Percentiles rank a stretch among this genome's conserved stretches.
Evolutionary conservation across 2,888 invertebrate species (phyloP).

Genomic region (Polyploca ridens): DNA sequence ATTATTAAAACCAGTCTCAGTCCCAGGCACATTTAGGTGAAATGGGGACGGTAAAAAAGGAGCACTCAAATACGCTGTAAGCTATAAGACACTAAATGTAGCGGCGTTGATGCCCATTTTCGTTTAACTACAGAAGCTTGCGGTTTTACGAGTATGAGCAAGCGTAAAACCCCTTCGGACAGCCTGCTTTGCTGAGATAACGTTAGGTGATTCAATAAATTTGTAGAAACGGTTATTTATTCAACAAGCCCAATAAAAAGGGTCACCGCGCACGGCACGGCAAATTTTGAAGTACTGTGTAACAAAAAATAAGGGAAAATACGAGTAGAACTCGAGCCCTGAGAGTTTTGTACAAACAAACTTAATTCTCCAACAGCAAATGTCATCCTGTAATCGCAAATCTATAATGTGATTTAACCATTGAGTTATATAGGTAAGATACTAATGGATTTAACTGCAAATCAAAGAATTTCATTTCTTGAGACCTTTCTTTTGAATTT

Average conservation of each 20-base stretch:
- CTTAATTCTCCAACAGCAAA: too few relatives aligned
- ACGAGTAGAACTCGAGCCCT: neutral
- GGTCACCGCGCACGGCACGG: neutral
- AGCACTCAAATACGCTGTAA: slow-evolving; percentile 18
- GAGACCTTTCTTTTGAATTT: too few relatives aligned
- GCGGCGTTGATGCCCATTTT: slow-evolving; percentile 22
- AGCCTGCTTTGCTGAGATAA: slow-evolving; percentile 31
- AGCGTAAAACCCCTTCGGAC: slow-evolving; percentile 40
- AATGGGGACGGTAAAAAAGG: neutral
- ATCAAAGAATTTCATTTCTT: too few relatives aligned
- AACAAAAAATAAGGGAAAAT: neutral
- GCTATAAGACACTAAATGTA: slow-evolving; percentile 22
- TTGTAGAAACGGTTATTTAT: slow-evolving; percentile 23
- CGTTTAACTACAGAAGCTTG: slow-evolving; percentile 18
- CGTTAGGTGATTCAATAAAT: slow-evolving; percentile 38
- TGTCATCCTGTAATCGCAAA: too few relatives aligned
- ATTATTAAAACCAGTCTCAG: too few relatives aligned
- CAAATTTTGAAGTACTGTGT: neutral
- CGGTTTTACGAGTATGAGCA: slow-evolving; percentile 34
- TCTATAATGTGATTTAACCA: too few relatives aligned
- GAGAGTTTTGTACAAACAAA: too few relatives aligned
- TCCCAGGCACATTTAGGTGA: neutral
- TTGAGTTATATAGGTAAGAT: too few relatives aligned
- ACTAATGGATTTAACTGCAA: too few relatives aligned
- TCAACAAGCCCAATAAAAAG: neutral